Base-by-base conservation (phyloP, 1,140 invertebrate genomes). In the Formica exsecta region DNA sequence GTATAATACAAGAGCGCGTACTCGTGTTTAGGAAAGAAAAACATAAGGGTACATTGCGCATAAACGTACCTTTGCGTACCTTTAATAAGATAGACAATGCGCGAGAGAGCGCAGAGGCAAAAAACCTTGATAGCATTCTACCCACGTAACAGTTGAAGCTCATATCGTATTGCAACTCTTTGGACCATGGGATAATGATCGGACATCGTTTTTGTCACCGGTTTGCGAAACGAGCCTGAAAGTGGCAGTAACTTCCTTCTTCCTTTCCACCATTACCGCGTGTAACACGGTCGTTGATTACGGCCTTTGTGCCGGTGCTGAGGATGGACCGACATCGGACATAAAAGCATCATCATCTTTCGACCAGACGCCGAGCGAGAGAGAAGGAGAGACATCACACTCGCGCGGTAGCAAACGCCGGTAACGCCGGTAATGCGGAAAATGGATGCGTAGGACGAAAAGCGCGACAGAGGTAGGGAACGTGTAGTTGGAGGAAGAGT, bases 61-160 rank as follows among this genome's bases (percentile, higher is more conserved):
- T 54, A 80, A 38, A 80, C 32, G 13, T 19, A 65, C 38, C 2
- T 62, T 59, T n/a, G n/a, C 64, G 32, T 68, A 64, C 1, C 65
- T 68, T 38, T 38, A 68, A 41, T 38, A 68, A n/a, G 13, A 59
- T 22, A 22, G 57, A 9, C n/a, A 59, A 22, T 22, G 36, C 65
- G 66, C 54, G 16, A 44, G 48, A 29, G 22, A 51, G 11, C 73
- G 38, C 54, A 48, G 51, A 77, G 77, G 65, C 88, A 81, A 86
- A 87, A 91, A 92, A 91, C 86, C 81, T 87, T 16, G 86, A 85
- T 90, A 92, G 88, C 88, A 88, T 86, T 84, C 85, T 65, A 74
- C 88, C 87, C 90, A 90, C 90, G 89, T 92, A 91, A 89, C 73
- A 66, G 85, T 62, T 89, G 86, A 92, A 92, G 92, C 92, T 92